Base-by-base conservation (phyloP, 1,140 invertebrate species). In the Diorhabda sublineata region DNA sequence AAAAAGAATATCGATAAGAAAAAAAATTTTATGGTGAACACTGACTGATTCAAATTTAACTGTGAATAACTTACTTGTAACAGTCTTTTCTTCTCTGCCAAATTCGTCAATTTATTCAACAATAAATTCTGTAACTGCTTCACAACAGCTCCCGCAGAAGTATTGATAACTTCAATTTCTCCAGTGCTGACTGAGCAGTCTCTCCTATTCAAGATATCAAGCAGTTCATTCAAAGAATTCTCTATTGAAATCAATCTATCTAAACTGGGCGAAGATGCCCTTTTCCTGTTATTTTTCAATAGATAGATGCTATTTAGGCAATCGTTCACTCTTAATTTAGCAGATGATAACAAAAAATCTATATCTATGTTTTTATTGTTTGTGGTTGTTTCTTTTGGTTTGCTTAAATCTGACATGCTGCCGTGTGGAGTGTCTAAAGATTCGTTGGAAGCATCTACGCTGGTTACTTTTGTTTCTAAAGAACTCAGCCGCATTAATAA, bases 401-500 rank as follows among this genome's bases (percentile, higher is more conserved):
- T 74, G 8, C 72, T 74, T 62, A 76, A 60, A 66, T 77, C 73
- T 4, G 70, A 69, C 66, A 82, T 79, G 56, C 86, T 87, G 72
- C 83, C 60, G 64, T 70, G 73, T n/a, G 71, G 61, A 8, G 71
- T 67, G 75, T 81, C 84, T 56, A 87, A 74, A 7, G 84, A 85
- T 74, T 87, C 85, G 64, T 81, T 85, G 3, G 85, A 86, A 67
- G 82, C 84, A 11, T 84, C 80, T 3, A 86, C 87, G 73, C 83
- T 88, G 42, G 85, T 83, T 26, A 92, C 87, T 84, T 91, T 91
- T 42, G 87, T 87, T 81, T 93, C 91, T 71, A 92, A 78, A 42
- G 88, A 88, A 75, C 87, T 91, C 44, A 92, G 78, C 66, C 91
- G 84, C 71, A 92, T 89, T 58, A 92, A 78, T 69, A 92, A 86